phyloP scores from a whole-genome alignment of 2,797 vertebrate species.

The Sternotherus odoratus region DNA sequence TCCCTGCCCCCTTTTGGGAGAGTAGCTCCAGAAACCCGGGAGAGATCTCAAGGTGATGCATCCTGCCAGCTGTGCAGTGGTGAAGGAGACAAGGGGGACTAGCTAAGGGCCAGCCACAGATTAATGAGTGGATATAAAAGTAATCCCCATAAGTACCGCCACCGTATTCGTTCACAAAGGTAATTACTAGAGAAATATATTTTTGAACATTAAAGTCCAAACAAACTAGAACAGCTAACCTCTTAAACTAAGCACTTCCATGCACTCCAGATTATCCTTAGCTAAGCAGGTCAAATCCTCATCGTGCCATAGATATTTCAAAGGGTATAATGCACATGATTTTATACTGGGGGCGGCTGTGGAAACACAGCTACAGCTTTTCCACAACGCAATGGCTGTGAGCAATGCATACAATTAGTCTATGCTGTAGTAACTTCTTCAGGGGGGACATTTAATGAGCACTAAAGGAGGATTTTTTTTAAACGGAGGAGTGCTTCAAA shows the following conservation, averaged over 20 bases:
- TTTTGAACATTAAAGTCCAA: neutral
- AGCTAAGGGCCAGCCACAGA: neutral
- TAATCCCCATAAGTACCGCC: neutral
- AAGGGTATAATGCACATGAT: constrained; percentile 50
- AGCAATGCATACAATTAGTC: neutral
- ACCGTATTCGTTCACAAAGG: neutral
- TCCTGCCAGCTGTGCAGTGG: neutral
- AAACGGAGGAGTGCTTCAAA: neutral
- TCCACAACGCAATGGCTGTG: neutral
- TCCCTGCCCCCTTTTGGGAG: neutral
- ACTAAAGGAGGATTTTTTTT: neutral
- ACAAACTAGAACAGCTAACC: neutral
- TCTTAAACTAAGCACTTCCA: constrained; percentile 60
- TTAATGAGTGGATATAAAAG: constrained; percentile 15
- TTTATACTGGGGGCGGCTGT: neutral
- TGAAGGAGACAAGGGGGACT: neutral
- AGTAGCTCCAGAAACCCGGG: neutral
- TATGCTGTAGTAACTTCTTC: neutral
- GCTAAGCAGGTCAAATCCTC: constrained; percentile 59
- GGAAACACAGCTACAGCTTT: constrained; percentile 5
- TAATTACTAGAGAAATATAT: neutral
- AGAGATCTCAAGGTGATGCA: neutral
- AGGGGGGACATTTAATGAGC: neutral
- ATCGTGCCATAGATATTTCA: constrained; percentile 36
- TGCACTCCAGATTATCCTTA: constrained; percentile 65